phyloP scores from a whole-genome alignment of 2,797 vertebrate species.

The Dryobates pubescens region DNA sequence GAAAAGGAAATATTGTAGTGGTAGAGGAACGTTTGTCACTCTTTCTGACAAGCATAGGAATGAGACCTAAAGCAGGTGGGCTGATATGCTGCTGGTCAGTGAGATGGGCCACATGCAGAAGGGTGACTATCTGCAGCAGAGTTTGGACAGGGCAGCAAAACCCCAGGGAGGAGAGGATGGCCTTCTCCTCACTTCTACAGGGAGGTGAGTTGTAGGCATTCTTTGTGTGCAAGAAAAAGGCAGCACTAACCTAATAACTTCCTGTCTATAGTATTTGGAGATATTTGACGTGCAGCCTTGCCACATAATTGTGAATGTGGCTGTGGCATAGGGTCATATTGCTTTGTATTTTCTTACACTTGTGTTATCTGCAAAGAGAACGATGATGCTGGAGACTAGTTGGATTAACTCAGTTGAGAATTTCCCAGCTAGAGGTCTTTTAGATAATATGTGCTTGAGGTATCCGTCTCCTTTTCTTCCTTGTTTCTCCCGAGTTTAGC shows the following conservation, averaged over 20 bases:
- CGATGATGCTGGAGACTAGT: not conserved
- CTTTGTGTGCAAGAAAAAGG: not conserved
- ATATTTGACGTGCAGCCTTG: not conserved
- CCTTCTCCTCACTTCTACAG: not conserved
- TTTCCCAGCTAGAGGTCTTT: not conserved
- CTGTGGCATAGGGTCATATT: not conserved
- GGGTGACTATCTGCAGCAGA: not conserved
- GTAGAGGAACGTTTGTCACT: not conserved
- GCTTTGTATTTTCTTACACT: not conserved
- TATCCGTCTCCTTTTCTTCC: not conserved
- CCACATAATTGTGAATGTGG: not conserved
- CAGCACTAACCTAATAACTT: not conserved
- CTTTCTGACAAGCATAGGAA: not conserved
- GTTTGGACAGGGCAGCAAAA: not conserved
- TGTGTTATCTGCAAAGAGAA: not conserved
- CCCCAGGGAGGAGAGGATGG: not conserved
- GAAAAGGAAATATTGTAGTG: not conserved
- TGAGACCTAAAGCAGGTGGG: not conserved
- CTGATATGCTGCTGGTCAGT: not conserved
- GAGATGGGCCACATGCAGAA: not conserved
- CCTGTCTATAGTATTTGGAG: not conserved
- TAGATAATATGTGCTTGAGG: not conserved
- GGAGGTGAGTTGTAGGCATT: not conserved
- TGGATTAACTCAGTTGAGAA: not conserved
- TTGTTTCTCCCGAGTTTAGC: not conserved